These are phyloP conservation scores for Trichogramma dendrolimi DNA, from an alignment of 2,888 invertebrate genomes.

Conservation along the genomic window DNA sequence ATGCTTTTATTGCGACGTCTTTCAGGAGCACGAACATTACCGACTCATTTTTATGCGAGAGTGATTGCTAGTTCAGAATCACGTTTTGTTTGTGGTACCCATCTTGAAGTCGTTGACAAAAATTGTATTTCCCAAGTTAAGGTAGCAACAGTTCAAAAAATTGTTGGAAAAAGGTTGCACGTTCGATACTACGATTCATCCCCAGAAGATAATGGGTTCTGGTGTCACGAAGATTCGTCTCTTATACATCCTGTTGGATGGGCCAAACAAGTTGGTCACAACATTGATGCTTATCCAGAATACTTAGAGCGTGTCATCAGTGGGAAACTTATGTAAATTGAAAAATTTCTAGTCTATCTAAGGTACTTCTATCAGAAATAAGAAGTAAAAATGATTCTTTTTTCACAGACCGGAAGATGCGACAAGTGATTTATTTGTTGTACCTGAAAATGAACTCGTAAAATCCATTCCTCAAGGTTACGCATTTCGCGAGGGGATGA, in stretches of 20 bases:
- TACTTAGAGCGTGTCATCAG: slow-evolving; percentile 73
- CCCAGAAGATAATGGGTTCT: slow-evolving; percentile 81
- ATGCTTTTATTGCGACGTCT: slow-evolving; percentile 87
- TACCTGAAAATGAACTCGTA: slow-evolving; percentile 55
- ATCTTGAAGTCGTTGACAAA: slow-evolving; percentile 93
- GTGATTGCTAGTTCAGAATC: slow-evolving; percentile 80
- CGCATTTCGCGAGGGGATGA: slow-evolving; percentile 80
- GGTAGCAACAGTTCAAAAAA: slow-evolving; percentile 84
- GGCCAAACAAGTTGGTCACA: slow-evolving; percentile 86
- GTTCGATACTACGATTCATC: slow-evolving; percentile 84
- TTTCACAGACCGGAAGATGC: slow-evolving; percentile 67
- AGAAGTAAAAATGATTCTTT: not conserved
- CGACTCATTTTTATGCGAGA: slow-evolving; percentile 87
- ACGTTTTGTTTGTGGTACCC: slow-evolving; percentile 75
- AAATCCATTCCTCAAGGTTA: slow-evolving; percentile 49
- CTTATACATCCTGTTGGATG: slow-evolving; percentile 96
- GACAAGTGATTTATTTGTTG: slow-evolving; percentile 72
- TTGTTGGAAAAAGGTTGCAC: slow-evolving; percentile 87
- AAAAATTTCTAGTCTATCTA: not conserved
- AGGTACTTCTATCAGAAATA: not conserved
- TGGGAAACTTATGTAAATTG: slow-evolving; percentile 56
- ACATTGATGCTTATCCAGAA: slow-evolving; percentile 75
- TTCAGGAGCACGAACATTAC: slow-evolving; percentile 91
- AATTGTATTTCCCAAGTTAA: slow-evolving; percentile 89
- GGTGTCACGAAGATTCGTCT: slow-evolving; percentile 95